Percentiles rank a stretch among this genome's conserved stretches.
These are phyloP conservation scores for Neolamprologus ventralis DNA, from an alignment of 2,113 vertebrate genomes.

Conservation along the genomic window DNA sequence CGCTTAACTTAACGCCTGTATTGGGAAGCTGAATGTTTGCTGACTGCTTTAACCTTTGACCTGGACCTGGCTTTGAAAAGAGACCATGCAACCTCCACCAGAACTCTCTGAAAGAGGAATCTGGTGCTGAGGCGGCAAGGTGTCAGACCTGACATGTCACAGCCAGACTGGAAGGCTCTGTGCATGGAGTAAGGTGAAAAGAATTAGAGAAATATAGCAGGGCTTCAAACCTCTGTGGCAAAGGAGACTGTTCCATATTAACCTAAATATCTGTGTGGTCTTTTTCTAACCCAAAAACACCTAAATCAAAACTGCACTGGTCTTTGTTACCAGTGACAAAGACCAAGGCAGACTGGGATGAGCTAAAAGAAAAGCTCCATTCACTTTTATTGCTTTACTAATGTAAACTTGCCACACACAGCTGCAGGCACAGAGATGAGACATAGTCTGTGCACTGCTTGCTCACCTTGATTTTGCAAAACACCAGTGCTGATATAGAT, in stretches of 20 bases:
- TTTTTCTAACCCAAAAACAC: background rate
- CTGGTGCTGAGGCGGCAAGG: constrained; percentile 61
- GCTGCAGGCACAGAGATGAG: background rate
- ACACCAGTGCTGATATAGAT: background rate
- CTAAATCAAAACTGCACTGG: background rate
- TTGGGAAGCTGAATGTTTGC: constrained; percentile 48
- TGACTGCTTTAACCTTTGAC: constrained; percentile 57
- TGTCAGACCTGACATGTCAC: constrained; percentile 51
- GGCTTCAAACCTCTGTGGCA: background rate
- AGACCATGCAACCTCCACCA: constrained; percentile 38
- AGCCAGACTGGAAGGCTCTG: constrained; percentile 16
- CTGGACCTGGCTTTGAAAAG: constrained; percentile 57
- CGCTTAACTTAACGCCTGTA: background rate
- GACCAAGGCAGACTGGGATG: background rate
- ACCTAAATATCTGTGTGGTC: background rate
- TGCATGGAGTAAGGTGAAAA: background rate
- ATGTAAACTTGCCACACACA: background rate
- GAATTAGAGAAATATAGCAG: background rate
- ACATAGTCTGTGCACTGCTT: background rate
- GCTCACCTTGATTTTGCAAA: background rate
- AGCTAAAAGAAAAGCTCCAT: background rate
- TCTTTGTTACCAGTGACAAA: background rate
- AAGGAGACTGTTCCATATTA: background rate
- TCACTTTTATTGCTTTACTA: background rate
- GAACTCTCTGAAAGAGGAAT: constrained; percentile 50